A percentile compares a stretch with the other conserved stretches of the same genome.
These are phyloP conservation scores for Ernsta delagoae DNA, from an alignment of 2,888 invertebrate genomes.

Conservation along the genomic window DNA sequence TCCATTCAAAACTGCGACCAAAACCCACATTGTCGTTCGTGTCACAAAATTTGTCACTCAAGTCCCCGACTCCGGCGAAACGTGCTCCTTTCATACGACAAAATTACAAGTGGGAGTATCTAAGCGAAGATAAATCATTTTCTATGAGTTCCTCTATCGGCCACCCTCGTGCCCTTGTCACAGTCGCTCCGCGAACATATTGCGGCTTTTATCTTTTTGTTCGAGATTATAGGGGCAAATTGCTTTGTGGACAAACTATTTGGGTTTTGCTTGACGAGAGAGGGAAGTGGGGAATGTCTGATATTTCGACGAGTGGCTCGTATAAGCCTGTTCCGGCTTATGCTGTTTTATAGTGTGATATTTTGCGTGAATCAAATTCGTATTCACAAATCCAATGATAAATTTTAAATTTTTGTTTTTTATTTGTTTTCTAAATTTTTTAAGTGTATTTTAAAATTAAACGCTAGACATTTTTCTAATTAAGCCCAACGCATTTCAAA, in stretches of 20 bases:
- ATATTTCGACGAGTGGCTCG: background rate
- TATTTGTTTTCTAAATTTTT: too few species aligned
- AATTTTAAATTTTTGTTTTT: too few species aligned
- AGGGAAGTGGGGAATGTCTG: background rate
- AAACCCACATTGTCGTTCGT: background rate
- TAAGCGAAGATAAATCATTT: slow-evolving; percentile 52
- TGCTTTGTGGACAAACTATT: slow-evolving; percentile 40
- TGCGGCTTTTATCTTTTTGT: slow-evolving; percentile 46
- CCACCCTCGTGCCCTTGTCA: slow-evolving; percentile 57
- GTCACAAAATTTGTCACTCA: slow-evolving; percentile 23
- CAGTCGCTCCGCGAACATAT: slow-evolving; percentile 44
- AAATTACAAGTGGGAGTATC: slow-evolving; percentile 40
- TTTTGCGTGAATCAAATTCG: too few species aligned
- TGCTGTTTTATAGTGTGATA: too few species aligned
- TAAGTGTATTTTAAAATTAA: too few species aligned
- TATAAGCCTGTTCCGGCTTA: background rate
- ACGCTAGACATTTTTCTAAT: too few species aligned
- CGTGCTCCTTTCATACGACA: slow-evolving; percentile 31
- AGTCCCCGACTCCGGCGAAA: slow-evolving; percentile 8
- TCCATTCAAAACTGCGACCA: background rate
- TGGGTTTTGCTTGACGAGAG: background rate
- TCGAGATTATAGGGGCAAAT: slow-evolving; percentile 42
- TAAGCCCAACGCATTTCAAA: too few species aligned
- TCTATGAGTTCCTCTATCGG: slow-evolving; percentile 48
- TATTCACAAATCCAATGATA: too few species aligned